Evolutionary conservation across 1,140 invertebrate species (phyloP).

Genomic region (Brachionus asplanchnoidis): DNA sequence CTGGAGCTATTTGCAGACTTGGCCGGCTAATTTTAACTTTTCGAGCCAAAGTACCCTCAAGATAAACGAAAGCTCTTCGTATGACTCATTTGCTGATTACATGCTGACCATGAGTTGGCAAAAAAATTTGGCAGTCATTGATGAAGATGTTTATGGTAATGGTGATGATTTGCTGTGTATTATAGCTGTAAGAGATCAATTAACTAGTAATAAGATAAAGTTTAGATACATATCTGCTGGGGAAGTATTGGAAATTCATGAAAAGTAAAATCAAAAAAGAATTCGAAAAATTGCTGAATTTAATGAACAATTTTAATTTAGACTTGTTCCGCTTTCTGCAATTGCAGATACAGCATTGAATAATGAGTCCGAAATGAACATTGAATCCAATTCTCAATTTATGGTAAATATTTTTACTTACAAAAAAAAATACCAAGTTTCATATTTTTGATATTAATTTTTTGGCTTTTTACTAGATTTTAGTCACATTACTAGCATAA

Average conservation of each 20-base stretch:
- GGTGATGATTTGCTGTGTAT: constrained; percentile 16
- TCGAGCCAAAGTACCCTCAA: not conserved
- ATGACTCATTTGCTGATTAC: constrained; percentile 13
- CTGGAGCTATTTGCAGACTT: constrained; percentile 14
- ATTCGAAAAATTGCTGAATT: not conserved
- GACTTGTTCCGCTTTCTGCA: not conserved
- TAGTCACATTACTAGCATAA: no score
- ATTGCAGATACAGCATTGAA: constrained; percentile 15
- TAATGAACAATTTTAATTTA: not conserved
- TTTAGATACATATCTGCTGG: constrained; percentile 27
- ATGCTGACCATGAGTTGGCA: constrained; percentile 11
- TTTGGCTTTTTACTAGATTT: no score
- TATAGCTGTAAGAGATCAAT: constrained; percentile 13
- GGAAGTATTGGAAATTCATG: constrained; percentile 7
- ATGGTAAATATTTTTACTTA: constrained; percentile 1
- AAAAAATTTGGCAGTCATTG: not conserved
- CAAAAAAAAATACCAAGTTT: no score
- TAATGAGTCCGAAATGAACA: not conserved
- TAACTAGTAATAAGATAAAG: constrained; percentile 30
- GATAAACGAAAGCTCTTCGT: not conserved
- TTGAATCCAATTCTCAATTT: not conserved
- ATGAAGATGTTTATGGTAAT: not conserved
- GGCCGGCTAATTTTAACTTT: not conserved
- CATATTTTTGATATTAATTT: no score
- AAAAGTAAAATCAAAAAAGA: not conserved